Conservation (phyloP, 2,797 vertebrate genomes). For the Tolypeutes matacus region DNA sequence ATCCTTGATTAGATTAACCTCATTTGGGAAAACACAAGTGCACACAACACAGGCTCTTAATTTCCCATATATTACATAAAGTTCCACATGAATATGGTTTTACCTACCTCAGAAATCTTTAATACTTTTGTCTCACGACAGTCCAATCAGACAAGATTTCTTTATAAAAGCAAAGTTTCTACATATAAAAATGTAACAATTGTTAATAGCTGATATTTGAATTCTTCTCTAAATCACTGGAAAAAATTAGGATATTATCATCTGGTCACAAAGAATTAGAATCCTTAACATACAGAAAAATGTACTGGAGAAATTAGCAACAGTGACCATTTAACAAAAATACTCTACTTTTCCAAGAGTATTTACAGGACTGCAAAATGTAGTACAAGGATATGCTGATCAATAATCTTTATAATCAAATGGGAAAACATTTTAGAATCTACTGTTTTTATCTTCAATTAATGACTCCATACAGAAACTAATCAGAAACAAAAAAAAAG, state of each 20-base stretch:
- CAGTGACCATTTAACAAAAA: not conserved
- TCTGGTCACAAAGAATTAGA: not conserved
- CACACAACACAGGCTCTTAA: not conserved
- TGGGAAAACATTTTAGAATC: not conserved
- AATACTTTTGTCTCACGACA: not conserved
- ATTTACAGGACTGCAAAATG: conserved; percentile 20
- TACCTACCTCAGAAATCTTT: not conserved
- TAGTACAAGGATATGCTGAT: not conserved
- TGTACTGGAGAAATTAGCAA: not conserved
- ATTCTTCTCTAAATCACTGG: not conserved
- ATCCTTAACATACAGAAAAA: not conserved
- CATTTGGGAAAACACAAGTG: not conserved
- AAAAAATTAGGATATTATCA: not conserved
- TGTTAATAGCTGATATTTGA: not conserved
- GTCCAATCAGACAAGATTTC: not conserved
- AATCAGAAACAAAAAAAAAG: not conserved
- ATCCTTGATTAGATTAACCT: not conserved
- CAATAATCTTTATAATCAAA: not conserved
- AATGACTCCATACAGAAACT: not conserved
- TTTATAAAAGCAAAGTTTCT: not conserved
- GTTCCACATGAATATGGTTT: not conserved
- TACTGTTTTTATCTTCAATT: not conserved
- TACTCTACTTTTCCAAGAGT: not conserved
- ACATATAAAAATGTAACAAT: not conserved
- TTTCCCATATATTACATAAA: not conserved